Evolutionary conservation across 1,140 invertebrate genomes (phyloP).

Genomic region (Dendroctonus valens): DNA sequence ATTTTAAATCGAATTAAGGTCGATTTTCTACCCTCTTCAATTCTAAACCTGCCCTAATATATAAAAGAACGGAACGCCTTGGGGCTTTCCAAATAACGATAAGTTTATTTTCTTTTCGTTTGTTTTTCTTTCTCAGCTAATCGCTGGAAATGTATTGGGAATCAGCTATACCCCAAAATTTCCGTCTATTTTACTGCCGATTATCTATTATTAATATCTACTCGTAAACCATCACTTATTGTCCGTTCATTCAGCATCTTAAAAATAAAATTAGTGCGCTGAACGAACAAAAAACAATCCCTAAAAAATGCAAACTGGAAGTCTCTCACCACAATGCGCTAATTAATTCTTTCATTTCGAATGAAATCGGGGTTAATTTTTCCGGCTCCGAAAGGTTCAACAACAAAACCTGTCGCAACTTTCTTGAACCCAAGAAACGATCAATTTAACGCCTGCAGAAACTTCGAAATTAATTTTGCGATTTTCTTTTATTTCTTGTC

Average conservation of each 20-base stretch:
- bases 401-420: not conserved
- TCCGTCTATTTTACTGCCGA: too few relatives aligned
- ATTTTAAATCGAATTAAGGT: slow-evolving; percentile 1
- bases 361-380: slow-evolving; percentile 8
- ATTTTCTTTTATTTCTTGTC: slow-evolving; percentile 6
- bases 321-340: too few relatives aligned
- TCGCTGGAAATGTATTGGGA: too few relatives aligned
- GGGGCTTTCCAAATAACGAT: not conserved
- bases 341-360: not conserved
- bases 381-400: not conserved
- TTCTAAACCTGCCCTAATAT: not conserved
- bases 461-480: slow-evolving; percentile 21
- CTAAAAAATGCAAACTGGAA: too few relatives aligned
- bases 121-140: too few relatives aligned
- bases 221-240: too few relatives aligned
- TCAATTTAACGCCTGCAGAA: slow-evolving; percentile 11
- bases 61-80: not conserved
- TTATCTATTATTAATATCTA: too few relatives aligned
- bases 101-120: too few relatives aligned
- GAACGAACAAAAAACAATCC: too few relatives aligned
- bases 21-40: not conserved
- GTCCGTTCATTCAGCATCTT: too few relatives aligned
- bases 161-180: too few relatives aligned
- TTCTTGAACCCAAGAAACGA: slow-evolving; percentile 2
- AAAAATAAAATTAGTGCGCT: too few relatives aligned